Base-by-base conservation (phyloP, 1,140 invertebrate species). In the Heterodera carotae region DNA sequence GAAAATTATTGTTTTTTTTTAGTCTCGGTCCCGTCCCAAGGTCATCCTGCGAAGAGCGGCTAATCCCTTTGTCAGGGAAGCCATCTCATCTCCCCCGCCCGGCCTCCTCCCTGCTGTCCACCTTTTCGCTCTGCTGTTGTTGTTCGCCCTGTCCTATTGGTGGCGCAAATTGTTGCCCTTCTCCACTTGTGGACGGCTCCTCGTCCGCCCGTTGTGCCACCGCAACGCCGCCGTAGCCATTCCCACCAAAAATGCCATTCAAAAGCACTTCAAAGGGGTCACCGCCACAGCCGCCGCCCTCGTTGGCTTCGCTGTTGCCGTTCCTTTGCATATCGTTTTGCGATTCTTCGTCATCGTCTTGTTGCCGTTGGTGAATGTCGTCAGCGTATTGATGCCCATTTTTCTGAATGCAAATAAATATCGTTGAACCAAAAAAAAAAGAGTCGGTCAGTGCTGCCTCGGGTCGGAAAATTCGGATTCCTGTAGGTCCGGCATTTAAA, bases 331-430 rank as follows among this genome's bases (percentile, higher is more conserved):
- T 31, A 31, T 31, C 22, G 18, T 56, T 56, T 56, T 56, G 15
- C 48, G 48, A 1, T 22, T 18, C 22, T 15, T 56, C 48, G 48
- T 56, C 48, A 5, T 56, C 48, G 15, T 56, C 22, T 22, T 48
- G 43, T n/a, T 39, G 66, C 66, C 5, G 66, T 48, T 43, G 6
- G 6, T 22, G 15, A 56, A 15, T 56, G 15, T 43, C 12, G 6
- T 22, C 66, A 15, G 72, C 25, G 60, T 56, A n/a, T n/a, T 43
- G 18, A 22, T 56, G 48, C 12, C 22, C 48, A 5, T 56, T 56
- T 22, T 56, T 56, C 48, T 56, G 48, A 56, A 56, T 56, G 48
- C 39, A n/a, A n/a, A n/a, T n/a, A n/a, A n/a, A n/a, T n/a, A n/a
- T n/a, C n/a, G n/a, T n/a, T n/a, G n/a, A n/a, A n/a, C n/a, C n/a